These are phyloP conservation scores for Cygnus olor DNA, from an alignment of 2,797 vertebrate genomes.

Conservation along the genomic window DNA sequence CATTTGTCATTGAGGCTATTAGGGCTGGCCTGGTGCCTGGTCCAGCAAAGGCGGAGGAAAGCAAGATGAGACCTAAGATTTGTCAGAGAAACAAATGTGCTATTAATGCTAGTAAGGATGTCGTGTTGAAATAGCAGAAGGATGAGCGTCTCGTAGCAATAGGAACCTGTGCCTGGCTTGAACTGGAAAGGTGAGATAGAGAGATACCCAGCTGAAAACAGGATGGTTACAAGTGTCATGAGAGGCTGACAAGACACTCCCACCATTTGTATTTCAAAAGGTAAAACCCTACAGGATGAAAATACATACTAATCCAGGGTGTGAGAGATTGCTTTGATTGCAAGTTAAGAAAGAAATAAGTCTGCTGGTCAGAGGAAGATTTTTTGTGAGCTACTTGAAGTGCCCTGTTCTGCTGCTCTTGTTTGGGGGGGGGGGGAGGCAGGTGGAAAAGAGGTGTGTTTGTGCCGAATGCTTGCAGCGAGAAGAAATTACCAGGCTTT, in stretches of 20 bases:
- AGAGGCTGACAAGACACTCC: background rate
- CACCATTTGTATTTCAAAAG: background rate
- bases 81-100: background rate
- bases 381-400: background rate
- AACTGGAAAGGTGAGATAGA: background rate
- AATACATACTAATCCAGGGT: background rate
- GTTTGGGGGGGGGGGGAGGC: background rate
- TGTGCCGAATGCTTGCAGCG: background rate
- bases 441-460: background rate
- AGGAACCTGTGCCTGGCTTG: background rate
- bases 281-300: background rate
- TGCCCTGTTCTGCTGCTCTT: background rate
- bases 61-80: background rate
- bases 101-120: fast-evolving
- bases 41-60: background rate
- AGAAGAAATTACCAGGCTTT: background rate
- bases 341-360: fast-evolving
- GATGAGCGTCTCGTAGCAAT: background rate
- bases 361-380: fast-evolving
- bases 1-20: fast-evolving
- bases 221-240: background rate
- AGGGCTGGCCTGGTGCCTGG: no score
- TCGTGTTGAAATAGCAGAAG: background rate
- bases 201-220: background rate
- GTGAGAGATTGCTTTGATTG: background rate